phyloP scores from a whole-genome alignment of 2,888 invertebrate genomes.

The Pelosia muscerda region DNA sequence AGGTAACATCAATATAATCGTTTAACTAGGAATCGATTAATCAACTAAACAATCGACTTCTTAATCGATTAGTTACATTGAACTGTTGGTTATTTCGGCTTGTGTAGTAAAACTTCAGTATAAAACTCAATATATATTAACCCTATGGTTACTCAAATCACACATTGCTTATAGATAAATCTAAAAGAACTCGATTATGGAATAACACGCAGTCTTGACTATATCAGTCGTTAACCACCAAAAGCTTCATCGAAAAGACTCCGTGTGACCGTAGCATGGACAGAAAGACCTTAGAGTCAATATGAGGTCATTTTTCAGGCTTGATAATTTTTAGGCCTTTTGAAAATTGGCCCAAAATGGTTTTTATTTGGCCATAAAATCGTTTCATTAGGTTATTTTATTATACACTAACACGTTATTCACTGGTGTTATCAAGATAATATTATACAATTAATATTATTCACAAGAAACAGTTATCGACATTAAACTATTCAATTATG shows the following conservation, averaged over 20 bases:
- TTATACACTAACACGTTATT: neutral
- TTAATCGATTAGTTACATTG: neutral
- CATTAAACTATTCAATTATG: neutral
- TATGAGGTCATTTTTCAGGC: neutral
- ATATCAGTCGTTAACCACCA: slow-evolving; percentile 61
- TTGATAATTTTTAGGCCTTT: neutral
- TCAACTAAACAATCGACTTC: slow-evolving; percentile 12
- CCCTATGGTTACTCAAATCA: slow-evolving; percentile 71
- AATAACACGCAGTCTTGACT: slow-evolving; percentile 68
- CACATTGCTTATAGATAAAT: slow-evolving; percentile 67
- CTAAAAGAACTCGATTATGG: slow-evolving; percentile 64
- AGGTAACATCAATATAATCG: slow-evolving; percentile 5
- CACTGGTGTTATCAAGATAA: slow-evolving; percentile 9
- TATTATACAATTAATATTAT: neutral
- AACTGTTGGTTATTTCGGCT: slow-evolving; percentile 30
- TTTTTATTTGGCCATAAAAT: neutral
- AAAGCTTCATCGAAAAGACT: slow-evolving; percentile 47
- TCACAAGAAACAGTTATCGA: slow-evolving; percentile 7
- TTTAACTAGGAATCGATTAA: slow-evolving; percentile 8
- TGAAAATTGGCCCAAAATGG: neutral
- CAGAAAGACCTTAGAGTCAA: slow-evolving; percentile 1
- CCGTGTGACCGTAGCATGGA: slow-evolving; percentile 35
- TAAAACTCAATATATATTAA: slow-evolving; percentile 51
- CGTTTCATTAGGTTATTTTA: neutral
- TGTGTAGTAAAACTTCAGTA: slow-evolving; percentile 41